Evolutionary conservation across 2,888 invertebrate species (phyloP), one percentile per base, ranked within the genome.

Genomic region (Omphaloscelis lunosa): DNA sequence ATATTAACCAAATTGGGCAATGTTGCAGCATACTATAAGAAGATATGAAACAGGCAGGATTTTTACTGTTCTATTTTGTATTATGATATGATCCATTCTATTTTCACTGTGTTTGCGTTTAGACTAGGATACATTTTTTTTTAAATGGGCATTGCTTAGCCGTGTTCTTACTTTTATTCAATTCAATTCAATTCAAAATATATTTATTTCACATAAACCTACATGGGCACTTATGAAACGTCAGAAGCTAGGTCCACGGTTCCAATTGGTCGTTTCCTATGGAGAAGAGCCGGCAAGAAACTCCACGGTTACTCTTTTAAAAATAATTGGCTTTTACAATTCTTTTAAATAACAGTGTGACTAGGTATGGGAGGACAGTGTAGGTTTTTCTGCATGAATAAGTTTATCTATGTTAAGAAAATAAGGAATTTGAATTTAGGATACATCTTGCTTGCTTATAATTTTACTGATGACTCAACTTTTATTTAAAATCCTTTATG

Each of bases 1-100:
- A 72, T 79, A 51, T 76, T 71, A 53, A 41, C 82, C 74, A 80
- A 84, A 83, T 82, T 80, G 70, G 68, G 45, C 48, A 72, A 51
- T 73, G 71, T 77, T 75, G 66, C 41, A 62, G 62, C 48, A 72
- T 58, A 65, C n/a, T 45, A 76, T 61, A 68, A 66, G 63, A 67
- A 48, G 61, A 17, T 68, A 6, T 69, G 15, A 41, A 59, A 65
- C 48, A 48, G 11, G n/a, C n/a, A n/a, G n/a, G n/a, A n/a, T n/a
- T n/a, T n/a, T n/a, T n/a, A n/a, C n/a, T n/a, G n/a, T n/a, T n/a
- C 12, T 75, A 20, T 53, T 79, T 69, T 17, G 51, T 74, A 80
- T 80, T 74, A 58, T 45, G 8, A 12, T 77, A 45, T 15, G 15
- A 45, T 59, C 27, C 48, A 51, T 56, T n/a, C 7, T 17, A 20